Percentiles rank a stretch among this genome's conserved stretches.
These are phyloP conservation scores for Sussaba pulchella DNA, from an alignment of 2,888 invertebrate species.

Conservation along the genomic window DNA sequence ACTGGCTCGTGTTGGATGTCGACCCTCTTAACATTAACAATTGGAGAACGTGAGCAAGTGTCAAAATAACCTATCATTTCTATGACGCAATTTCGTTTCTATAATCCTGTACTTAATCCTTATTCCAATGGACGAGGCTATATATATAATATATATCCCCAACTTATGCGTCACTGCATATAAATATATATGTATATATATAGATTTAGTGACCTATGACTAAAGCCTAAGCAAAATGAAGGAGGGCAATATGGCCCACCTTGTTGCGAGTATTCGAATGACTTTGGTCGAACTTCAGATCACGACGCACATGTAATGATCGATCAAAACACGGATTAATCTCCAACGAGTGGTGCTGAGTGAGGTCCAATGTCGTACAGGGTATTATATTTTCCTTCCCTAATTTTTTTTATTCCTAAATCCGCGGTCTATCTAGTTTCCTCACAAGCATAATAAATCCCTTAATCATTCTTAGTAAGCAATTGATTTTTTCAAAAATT, in stretches of 20 bases:
- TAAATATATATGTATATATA: no score
- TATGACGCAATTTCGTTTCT: slow-evolving; percentile 40
- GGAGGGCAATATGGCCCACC: not conserved
- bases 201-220: slow-evolving; percentile 14
- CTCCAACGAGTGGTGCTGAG: no score
- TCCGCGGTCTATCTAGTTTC: no score
- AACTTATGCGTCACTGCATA: no score
- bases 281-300: not conserved
- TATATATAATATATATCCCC: no score
- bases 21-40: slow-evolving; percentile 38
- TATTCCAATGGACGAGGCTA: slow-evolving; percentile 32
- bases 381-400: no score
- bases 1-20: slow-evolving; percentile 30
- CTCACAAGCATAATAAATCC: no score
- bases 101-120: slow-evolving; percentile 47
- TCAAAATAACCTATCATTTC: slow-evolving; percentile 18
- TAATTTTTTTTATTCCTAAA: no score
- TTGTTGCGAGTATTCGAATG: not conserved
- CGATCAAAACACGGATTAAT: no score
- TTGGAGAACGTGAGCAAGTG: slow-evolving; percentile 11
- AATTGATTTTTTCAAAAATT: no score
- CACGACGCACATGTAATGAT: not conserved
- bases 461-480: no score
- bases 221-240: not conserved
- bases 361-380: no score